phyloP scores from a whole-genome alignment of 2,113 vertebrate genomes.

The Brachirus orientalis region DNA sequence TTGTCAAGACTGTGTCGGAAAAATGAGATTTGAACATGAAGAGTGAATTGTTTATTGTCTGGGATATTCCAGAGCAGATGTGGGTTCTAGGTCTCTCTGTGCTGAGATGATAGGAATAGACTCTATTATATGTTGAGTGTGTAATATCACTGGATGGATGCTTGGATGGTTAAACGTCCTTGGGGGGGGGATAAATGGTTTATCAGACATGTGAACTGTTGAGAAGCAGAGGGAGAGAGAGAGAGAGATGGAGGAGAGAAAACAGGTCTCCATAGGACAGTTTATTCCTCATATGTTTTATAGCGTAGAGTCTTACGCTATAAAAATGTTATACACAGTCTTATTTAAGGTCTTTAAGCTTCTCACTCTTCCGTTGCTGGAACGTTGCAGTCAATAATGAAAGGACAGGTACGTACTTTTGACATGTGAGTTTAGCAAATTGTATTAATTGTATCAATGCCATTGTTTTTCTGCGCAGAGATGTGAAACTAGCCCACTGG shows the following conservation, averaged over 20 bases:
- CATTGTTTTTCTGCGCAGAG: no score
- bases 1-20: slow-evolving; percentile 75
- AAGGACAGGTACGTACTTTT: no score
- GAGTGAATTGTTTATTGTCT: slow-evolving; percentile 86
- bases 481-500: no score
- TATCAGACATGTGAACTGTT: slow-evolving; percentile 66
- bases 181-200: slow-evolving; percentile 70
- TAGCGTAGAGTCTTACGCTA: slow-evolving; percentile 9
- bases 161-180: slow-evolving; percentile 73
- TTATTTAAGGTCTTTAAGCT: no score
- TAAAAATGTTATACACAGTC: not conserved
- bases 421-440: no score
- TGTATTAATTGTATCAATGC: no score
- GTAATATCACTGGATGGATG: slow-evolving; percentile 73
- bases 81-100: slow-evolving; percentile 75
- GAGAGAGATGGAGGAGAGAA: not conserved
- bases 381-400: no score
- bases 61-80: slow-evolving; percentile 75
- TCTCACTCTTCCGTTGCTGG: no score
- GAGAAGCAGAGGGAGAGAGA: slow-evolving; percentile 11
- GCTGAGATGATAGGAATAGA: slow-evolving; percentile 74
- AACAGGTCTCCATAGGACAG: no score
- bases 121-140: slow-evolving; percentile 74
- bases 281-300: slow-evolving; percentile 23
- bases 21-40: slow-evolving; percentile 80